Base-by-base conservation (phyloP, 2,797 vertebrate genomes). In the Anomalospiza imberbis region DNA sequence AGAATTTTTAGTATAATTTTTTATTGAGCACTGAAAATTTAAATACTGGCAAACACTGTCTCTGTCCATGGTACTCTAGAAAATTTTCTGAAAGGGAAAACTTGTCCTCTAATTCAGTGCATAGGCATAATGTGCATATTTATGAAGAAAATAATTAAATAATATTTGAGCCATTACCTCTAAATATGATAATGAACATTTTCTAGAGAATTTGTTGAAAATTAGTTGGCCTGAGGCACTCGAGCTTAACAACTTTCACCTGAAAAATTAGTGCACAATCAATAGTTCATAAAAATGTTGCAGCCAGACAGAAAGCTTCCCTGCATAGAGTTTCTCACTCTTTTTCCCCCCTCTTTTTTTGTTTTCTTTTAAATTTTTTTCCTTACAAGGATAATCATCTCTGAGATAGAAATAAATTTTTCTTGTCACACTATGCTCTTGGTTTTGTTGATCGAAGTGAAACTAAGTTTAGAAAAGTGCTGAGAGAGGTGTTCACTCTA, bases 381-480 rank as follows among this genome's bases (percentile, higher is more conserved):
- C 26, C 55, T 34, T 17, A 36, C 10, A 53, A 50, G 14, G 8
- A 66, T 31, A 79, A 87, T 87, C 6, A 79, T 38, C 10, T 86
- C n/a, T 63, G 29, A 74, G 32, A 67, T 28, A 57, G 9, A 91
- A 88, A 90, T 20, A 79, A 91, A 79, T 79, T 13, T 53, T 76
- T 90, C 32, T 79, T 70, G 26, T 32, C 34, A 78, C 45, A 76
- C 7, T 47, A 13, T 34, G 12, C 4, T 54, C 60, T 85, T 72
- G 12, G 14, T 74, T 94, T 83, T 8, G 7, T 91, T 74, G 82
- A 91, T 89, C 38, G 12, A 20, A 79, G 42, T 55, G 70, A 86
- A 86, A 66, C 20, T 48, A 55, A 57, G 28, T 87, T 89, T 85
- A 32, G 18, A 91, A 87, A 87, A 87, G 22, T 89, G 38, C 81